Evolutionary conservation across 1,140 invertebrate genomes (phyloP).

Genomic region (Bathynomus jamesi): DNA sequence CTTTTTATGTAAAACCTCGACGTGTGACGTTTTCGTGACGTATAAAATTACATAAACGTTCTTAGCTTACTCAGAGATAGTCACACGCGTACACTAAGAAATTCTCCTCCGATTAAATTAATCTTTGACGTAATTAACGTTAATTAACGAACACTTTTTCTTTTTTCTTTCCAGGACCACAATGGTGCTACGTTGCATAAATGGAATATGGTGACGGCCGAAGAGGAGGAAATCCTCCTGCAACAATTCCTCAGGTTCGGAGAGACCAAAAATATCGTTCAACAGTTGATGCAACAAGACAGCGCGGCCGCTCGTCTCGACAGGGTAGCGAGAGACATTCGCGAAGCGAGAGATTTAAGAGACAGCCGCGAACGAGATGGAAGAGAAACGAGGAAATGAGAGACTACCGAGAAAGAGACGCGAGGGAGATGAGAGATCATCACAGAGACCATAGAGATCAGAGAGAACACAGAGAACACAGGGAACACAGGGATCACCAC

Average conservation of each 20-base stretch:
- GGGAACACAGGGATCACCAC: conserved; percentile 19
- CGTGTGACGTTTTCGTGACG: no score
- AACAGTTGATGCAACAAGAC: conserved; percentile 64
- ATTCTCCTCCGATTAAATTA: no score
- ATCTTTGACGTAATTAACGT: no score
- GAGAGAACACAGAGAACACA: conserved; percentile 16
- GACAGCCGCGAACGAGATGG: conserved; percentile 6
- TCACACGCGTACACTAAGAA: no score
- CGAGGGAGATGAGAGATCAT: neutral
- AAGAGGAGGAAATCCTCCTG: conserved; percentile 74
- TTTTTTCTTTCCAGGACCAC: conserved; percentile 44
- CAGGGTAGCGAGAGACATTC: conserved; percentile 13
- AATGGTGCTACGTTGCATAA: conserved; percentile 64
- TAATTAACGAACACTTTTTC: no score
- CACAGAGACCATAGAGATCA: conserved; percentile 10
- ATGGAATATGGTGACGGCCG: conserved; percentile 71
- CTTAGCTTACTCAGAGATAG: no score
- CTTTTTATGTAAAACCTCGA: no score
- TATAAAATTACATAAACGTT: no score
- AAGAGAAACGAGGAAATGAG: neutral
- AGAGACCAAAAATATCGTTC: conserved; percentile 71
- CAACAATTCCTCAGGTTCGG: conserved; percentile 79
- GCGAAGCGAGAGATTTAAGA: conserved; percentile 20
- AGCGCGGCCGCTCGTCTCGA: conserved; percentile 20
- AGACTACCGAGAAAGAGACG: neutral